Conservation (phyloP, 1,140 invertebrate species). For the Amyelois transitella region DNA sequence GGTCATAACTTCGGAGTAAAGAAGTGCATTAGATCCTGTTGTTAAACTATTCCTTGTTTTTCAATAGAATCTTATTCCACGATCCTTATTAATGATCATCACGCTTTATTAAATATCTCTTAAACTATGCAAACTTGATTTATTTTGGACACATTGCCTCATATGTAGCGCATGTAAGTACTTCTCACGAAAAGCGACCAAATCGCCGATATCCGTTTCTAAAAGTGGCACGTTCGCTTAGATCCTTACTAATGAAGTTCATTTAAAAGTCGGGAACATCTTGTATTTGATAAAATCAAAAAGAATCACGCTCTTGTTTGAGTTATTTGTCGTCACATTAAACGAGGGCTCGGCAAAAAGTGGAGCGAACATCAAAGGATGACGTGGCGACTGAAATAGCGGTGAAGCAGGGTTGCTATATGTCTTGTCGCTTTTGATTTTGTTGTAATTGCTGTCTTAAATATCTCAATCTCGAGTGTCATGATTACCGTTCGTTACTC, state of each 20-base stretch:
- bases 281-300: conserved; percentile 55
- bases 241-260: conserved; percentile 54
- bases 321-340: conserved; percentile 72
- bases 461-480: no score
- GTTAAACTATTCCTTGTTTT: no score
- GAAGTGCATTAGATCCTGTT: no score
- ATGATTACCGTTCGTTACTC: neutral
- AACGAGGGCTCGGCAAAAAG: conserved; percentile 64
- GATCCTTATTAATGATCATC: no score
- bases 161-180: neutral
- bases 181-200: neutral
- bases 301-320: conserved; percentile 51
- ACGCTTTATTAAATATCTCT: no score
- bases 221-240: neutral
- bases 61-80: no score
- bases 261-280: conserved; percentile 49
- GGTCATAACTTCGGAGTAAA: no score
- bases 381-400: conserved; percentile 63
- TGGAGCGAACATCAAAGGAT: conserved; percentile 61
- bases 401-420: conserved; percentile 38
- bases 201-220: neutral
- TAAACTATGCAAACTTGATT: no score
- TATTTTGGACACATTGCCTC: neutral
- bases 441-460: neutral
- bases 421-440: neutral